Evolutionary conservation across 2,113 vertebrate genomes (phyloP).

Genomic region (Montifringilla adamsi): DNA sequence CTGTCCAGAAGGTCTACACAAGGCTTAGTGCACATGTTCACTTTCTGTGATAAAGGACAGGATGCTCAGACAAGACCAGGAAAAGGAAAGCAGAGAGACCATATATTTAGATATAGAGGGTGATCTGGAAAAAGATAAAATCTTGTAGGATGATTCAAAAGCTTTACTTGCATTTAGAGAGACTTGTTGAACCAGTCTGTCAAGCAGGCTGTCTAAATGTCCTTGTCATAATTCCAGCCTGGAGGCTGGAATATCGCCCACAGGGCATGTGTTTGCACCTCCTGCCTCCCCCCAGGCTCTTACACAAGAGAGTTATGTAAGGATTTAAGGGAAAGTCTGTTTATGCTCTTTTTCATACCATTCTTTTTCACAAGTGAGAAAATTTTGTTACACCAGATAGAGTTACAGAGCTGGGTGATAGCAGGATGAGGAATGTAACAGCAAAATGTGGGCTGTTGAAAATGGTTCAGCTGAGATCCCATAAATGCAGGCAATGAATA

Average conservation of each 20-base stretch:
- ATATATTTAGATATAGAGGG: background rate
- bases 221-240: constrained; percentile 28
- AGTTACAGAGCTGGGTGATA: background rate
- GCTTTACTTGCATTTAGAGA: background rate
- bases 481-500: background rate
- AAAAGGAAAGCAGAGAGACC: background rate
- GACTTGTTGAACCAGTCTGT: constrained; percentile 12
- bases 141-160: background rate
- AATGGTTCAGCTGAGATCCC: background rate
- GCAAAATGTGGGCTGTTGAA: background rate
- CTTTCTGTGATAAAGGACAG: background rate
- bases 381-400: background rate
- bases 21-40: background rate
- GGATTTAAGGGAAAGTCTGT: constrained; percentile 1
- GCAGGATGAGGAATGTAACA: background rate
- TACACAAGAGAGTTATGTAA: constrained; percentile 2
- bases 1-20: background rate
- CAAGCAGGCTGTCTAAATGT: constrained; percentile 24
- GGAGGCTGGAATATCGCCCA: constrained; percentile 15
- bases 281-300: background rate
- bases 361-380: background rate
- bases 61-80: background rate
- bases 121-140: background rate
- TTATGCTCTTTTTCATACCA: background rate
- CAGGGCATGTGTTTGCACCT: background rate